Percentiles rank a stretch among this genome's conserved stretches.
Conservation (phyloP, 2,888 invertebrate species). For the Tortricodes alternella region DNA sequence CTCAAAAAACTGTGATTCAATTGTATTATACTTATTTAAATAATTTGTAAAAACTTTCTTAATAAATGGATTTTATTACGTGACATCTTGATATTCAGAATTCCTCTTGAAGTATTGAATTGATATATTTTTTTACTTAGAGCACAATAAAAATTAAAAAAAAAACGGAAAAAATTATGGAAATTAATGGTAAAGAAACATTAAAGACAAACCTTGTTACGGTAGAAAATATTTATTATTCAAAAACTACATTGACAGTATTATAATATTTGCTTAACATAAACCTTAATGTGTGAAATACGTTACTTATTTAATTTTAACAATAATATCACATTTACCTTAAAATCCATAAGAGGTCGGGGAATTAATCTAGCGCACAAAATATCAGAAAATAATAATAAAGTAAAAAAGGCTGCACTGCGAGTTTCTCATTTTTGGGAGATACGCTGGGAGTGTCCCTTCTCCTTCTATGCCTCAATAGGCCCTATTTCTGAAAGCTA, state of each 20-base stretch:
- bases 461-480: no score
- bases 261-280: constrained; percentile 35
- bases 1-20: constrained; percentile 28
- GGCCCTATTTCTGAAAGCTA: no score
- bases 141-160: neutral
- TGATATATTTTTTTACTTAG: no score
- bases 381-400: neutral
- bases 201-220: constrained; percentile 20
- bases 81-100: no score
- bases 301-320: constrained; percentile 37
- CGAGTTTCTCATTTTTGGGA: no score
- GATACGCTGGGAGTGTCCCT: no score
- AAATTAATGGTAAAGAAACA: constrained; percentile 18
- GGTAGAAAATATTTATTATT: constrained; percentile 28
- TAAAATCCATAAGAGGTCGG: neutral
- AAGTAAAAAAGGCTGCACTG: no score
- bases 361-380: constrained; percentile 5
- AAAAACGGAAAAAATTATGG: neutral
- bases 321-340: constrained; percentile 49
- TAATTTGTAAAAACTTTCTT: neutral
- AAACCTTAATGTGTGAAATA: constrained; percentile 22
- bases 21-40: constrained; percentile 20
- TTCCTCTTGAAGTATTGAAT: no score
- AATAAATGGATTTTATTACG: neutral
- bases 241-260: constrained; percentile 22